Base-by-base conservation (phyloP, 2,888 invertebrate genomes). In the Phorcus lineatus region DNA sequence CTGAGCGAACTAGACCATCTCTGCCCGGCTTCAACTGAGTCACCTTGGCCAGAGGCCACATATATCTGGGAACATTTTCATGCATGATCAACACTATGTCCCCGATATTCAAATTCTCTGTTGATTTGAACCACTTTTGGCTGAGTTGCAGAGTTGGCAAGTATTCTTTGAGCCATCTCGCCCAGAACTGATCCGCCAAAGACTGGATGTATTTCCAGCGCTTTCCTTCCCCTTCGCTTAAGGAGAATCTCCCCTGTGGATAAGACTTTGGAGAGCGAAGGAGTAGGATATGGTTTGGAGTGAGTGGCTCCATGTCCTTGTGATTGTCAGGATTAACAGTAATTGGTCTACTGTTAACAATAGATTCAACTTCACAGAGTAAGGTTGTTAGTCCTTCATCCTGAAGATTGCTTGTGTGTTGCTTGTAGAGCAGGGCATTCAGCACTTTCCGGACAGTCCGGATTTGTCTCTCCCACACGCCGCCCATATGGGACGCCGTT, bases 291-390 rank as follows among this genome's bases (percentile, higher is more conserved):
- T 78, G 76, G 36, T 83, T 85, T 11, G 83, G 84, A n/a, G 84
- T 84, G 0, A 85, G 53, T 16, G 83, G 78, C 53, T 81, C 78
- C 17, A 79, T 47, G 66, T 84, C 83, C 52, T 62, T 67, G 22
- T n/a, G 67, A 47, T 77, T 17, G 70, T 85, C 80, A n/a, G 82
- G 70, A 6, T 28, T 55, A 13, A 24, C 67, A 2, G 86, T 83
- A n/a, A 84, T 77, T 16, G 86, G 85, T 28, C 86, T 66, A 54
- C 77, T 74, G 54, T 86, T 86, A 19, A 86, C n/a, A 13, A 84
- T 81, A 11, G 77, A 28, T 70, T 84, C 84, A 16, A 83, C 76
- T 54, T 86, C 84, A 53, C 82, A 83, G 57, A 86, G 40, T 3
- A 86, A 55, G 17, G 86, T 86, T 9, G 57, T 67, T 2, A 86